Conservation (phyloP, 2,797 vertebrate genomes). For the Chelon labrosus region DNA sequence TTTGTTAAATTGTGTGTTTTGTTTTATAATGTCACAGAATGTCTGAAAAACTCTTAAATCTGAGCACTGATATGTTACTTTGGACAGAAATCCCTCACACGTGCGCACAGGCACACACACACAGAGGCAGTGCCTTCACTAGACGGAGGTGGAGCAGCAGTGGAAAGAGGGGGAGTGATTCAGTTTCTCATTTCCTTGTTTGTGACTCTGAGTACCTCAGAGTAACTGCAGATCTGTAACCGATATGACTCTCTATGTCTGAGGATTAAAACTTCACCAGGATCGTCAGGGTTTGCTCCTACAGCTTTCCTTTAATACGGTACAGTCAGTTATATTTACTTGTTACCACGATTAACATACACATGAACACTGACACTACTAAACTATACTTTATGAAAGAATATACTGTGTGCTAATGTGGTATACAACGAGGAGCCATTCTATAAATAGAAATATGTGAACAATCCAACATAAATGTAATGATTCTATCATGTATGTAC, state of each 20-base stretch:
- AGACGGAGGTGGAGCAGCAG: not conserved
- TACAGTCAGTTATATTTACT: not conserved
- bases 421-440: too few species aligned
- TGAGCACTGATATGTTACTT: not conserved
- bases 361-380: not conserved
- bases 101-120: not conserved
- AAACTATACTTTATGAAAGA: not conserved
- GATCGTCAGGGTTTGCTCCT: not conserved
- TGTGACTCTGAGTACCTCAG: not conserved
- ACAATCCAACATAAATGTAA: too few species aligned
- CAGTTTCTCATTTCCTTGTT: not conserved
- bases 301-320: not conserved
- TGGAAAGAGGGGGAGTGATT: not conserved
- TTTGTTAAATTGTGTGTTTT: too few species aligned
- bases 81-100: not conserved
- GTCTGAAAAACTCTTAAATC: not conserved
- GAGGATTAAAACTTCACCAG: not conserved
- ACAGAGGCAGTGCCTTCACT: not conserved
- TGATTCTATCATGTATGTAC: not conserved
- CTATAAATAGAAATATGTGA: too few species aligned
- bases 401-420: not conserved
- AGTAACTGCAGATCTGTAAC: not conserved
- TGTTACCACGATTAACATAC: not conserved
- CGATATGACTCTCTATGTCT: not conserved
- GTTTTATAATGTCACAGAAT: too few species aligned